These are phyloP conservation scores for Rhinella marina DNA, from an alignment of 2,797 vertebrate genomes.

Conservation along the genomic window DNA sequence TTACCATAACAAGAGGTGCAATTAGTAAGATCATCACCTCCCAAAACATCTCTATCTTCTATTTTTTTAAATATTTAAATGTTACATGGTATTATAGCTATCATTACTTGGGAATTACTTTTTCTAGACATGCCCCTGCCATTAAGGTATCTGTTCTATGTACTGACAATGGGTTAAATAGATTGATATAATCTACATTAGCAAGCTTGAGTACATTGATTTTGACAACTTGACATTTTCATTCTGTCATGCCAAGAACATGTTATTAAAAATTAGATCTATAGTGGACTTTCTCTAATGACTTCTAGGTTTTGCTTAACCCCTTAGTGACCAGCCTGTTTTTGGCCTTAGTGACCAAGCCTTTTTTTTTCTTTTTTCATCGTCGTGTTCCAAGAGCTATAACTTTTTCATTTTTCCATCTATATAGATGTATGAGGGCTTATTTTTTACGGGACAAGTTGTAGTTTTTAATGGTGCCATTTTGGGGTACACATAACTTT, in stretches of 20 bases:
- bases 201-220: not conserved
- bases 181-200: not conserved
- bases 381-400: too few relatives aligned
- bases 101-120: not conserved
- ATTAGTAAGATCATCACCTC: too few relatives aligned
- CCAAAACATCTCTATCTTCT: not conserved
- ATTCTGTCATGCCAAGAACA: not conserved
- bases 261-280: not conserved
- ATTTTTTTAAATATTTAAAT: not conserved
- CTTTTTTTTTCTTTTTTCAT: too few relatives aligned
- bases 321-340: too few relatives aligned
- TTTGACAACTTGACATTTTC: slow-evolving; percentile 13
- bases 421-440: too few relatives aligned
- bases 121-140: not conserved
- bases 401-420: too few relatives aligned
- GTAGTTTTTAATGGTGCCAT: too few relatives aligned
- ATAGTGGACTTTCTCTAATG: not conserved
- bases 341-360: too few relatives aligned
- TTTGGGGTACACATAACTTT: too few relatives aligned
- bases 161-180: slow-evolving; percentile 20
- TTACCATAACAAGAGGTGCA: not conserved
- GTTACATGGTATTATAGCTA: not conserved
- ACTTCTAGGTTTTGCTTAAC: not conserved
- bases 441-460: too few relatives aligned
- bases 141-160: not conserved